phyloP scores from a whole-genome alignment of 1,140 invertebrate species.

The Conopomorpha cramerella region DNA sequence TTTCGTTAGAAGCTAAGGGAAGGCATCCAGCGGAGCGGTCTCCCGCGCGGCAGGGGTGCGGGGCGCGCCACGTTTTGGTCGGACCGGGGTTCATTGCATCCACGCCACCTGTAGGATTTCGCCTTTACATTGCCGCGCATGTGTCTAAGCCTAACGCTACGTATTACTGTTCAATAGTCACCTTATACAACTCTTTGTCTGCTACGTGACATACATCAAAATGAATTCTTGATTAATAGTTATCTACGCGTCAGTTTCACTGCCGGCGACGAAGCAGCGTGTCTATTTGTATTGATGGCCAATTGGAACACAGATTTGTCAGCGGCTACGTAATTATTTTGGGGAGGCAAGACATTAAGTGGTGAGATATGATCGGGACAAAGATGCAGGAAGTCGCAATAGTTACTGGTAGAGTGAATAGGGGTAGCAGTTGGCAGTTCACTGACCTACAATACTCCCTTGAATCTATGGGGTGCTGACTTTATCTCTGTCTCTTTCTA shows the following conservation, averaged over 20 bases:
- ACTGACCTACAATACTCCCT: constrained; percentile 37
- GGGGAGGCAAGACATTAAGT: no score
- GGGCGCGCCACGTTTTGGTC: constrained; percentile 19
- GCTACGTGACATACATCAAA: no score
- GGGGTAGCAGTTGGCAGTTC: constrained; percentile 17
- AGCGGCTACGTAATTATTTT: no score
- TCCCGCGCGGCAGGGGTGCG: constrained; percentile 5
- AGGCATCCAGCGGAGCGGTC: no score
- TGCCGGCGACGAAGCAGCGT: no score
- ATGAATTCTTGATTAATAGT: no score
- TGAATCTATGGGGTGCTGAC: constrained; percentile 34
- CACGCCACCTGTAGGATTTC: constrained; percentile 30
- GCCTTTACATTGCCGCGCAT: not conserved
- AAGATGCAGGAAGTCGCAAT: not conserved
- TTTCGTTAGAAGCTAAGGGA: no score
- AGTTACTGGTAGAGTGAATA: constrained; percentile 8
- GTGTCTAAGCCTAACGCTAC: not conserved
- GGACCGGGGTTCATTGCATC: constrained; percentile 33
- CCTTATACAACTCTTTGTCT: not conserved
- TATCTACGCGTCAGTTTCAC: no score
- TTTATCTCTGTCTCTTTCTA: constrained; percentile 1
- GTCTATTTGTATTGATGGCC: no score
- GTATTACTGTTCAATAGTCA: no score
- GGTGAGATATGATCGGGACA: no score
- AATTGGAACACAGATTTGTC: no score